Base-by-base conservation (phyloP, 2,113 vertebrate species). In the Actenoides hombroni region DNA sequence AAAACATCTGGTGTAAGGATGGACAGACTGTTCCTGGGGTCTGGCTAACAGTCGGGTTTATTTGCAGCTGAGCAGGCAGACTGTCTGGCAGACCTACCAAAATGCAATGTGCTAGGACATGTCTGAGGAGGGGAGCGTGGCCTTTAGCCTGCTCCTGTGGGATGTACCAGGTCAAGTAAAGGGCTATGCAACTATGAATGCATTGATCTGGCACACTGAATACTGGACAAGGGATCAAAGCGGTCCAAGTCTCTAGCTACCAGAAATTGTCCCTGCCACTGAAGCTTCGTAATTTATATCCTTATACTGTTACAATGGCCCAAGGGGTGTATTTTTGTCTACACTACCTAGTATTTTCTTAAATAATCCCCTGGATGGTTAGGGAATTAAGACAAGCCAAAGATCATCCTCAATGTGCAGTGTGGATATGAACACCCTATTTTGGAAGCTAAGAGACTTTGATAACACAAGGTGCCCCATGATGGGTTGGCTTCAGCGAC, bases 401-500 rank as follows among this genome's bases (percentile, higher is more conserved):
- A 51, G 25, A 28, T n/a, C 37, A 54, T 42, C 14, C 24, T 48
- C 14, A 88, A 2, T 14, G 9, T 56, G 14, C 24, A 35, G 21
- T 13, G 17, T 63, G 29, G 24, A 48, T 20, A n/a, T 7, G 19
- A 68, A 57, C 29, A 57, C 7, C 8, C 8, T 68, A 8, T 40
- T 78, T 21, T 28, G 11, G 54, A 82, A 63, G 11, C 5, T 57
- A 57, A n/a, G 8, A 49, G n/a, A 56, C 10, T 83, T 74, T 0
- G 1, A 17, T 57, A 67, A 29, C 10, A 16, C 2, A 21, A 53
- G 6, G 5, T 29, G 2, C 1, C 70, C n/a, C 2, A 1, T 21
- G 5, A 37, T 59, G 5, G 5, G 11, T 16, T 84, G 24, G 16
- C 8, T 14, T 46, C 10, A 51, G 53, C 49, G 37, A 10, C 0